Base-by-base conservation (phyloP, 2,888 invertebrate genomes). In the Brachyptera putata region DNA sequence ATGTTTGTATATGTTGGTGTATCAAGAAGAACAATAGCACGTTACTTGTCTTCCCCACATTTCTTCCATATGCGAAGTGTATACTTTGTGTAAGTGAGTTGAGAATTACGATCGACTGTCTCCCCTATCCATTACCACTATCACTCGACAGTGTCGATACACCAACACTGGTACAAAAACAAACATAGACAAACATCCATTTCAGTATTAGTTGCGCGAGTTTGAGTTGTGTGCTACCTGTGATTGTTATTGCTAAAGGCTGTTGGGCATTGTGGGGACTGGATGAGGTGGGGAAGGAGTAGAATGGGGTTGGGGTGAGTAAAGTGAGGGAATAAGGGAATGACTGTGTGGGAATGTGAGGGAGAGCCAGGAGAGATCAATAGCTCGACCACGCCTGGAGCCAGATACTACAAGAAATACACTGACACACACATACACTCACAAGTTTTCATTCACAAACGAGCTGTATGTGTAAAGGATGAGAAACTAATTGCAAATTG, bases 291-390 rank as follows among this genome's bases (percentile, higher is more conserved):
- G 24, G 21, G 41, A 22, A 26, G 34, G 41, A 18, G 22, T 2
- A 34, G 25, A 25, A 13, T 3, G 3, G 25, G n/a, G 24, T 48
- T 14, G 9, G 22, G 48, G n/a, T 16, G 48, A 24, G 22, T 48
- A 22, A 37, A 58, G 49, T 13, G 49, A 37, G 49, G 26, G 30
- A n/a, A 34, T 26, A 48, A 16, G 49, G 7, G n/a, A 37, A 24
- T 50, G 48, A n/a, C 21, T 24, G 58, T 34, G 14, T 11, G 25
- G 34, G n/a, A n/a, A 41, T 24, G 16, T 22, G 58, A 34, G 55
- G 46, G 41, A 46, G 34, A 16, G 22, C 21, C n/a, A 57, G 57
- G 48, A 50, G 48, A 57, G 56, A 57, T 48, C 43, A 55, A 61
- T 36, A 43, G 56, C 53, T 18, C 53, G 36, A 36, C 36, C 53